Evolutionary conservation across 1,140 invertebrate species (phyloP).

Genomic region (Zophobas atratus): DNA sequence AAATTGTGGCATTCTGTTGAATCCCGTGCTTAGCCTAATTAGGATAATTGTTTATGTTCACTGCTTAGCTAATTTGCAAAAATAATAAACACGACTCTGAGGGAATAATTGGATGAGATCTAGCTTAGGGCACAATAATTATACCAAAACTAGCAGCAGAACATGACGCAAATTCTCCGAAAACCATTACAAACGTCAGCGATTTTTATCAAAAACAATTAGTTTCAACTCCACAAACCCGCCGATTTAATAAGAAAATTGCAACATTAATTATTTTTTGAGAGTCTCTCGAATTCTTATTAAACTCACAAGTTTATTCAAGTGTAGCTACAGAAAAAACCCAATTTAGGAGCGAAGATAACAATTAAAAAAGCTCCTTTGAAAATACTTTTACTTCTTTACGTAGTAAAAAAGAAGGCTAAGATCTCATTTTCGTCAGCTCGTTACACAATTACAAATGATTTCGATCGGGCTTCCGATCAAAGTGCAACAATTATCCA

Average conservation of each 20-base stretch:
- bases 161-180: too few relatives aligned
- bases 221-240: too few relatives aligned
- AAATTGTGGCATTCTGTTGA: not conserved
- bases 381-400: conserved; percentile 31
- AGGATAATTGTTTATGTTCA: not conserved
- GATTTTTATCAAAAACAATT: too few relatives aligned
- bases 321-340: conserved; percentile 40
- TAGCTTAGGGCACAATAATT: too few relatives aligned
- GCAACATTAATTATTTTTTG: conserved; percentile 34
- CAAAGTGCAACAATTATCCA: conserved; percentile 32
- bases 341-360: conserved; percentile 38
- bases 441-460: conserved; percentile 46
- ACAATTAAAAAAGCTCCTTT: conserved; percentile 34
- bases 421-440: conserved; percentile 32
- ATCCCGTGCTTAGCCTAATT: not conserved
- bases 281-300: conserved; percentile 25
- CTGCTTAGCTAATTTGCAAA: not conserved
- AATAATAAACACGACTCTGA: not conserved
- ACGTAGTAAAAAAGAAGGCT: conserved; percentile 25
- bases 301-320: conserved; percentile 42
- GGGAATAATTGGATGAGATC: not conserved
- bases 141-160: too few relatives aligned
- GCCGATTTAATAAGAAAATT: conserved; percentile 32
- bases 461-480: conserved; percentile 39
- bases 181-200: too few relatives aligned